A percentile compares a stretch with the other conserved stretches of the same genome.
Evolutionary conservation across 2,888 invertebrate genomes (phyloP).

Genomic region (Eupeodes luniger): DNA sequence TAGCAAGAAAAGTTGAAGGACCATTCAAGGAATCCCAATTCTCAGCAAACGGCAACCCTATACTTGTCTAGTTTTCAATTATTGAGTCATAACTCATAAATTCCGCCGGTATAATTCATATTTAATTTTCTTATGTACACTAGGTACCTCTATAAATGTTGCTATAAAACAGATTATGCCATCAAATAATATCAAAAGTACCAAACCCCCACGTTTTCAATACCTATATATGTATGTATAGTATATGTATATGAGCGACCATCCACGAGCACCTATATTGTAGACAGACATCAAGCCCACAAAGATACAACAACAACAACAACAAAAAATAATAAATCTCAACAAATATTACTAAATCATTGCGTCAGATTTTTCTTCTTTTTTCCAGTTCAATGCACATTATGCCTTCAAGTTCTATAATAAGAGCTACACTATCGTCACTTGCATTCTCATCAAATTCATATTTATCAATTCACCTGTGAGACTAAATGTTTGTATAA

Average conservation of each 20-base stretch:
- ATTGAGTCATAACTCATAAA: neutral
- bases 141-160: no score
- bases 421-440: no score
- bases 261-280: no score
- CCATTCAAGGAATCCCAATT: no score
- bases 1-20: no score
- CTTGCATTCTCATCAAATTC: no score
- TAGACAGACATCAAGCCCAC: neutral
- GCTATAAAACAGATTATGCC: no score
- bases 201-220: no score
- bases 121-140: neutral
- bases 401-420: neutral
- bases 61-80: no score
- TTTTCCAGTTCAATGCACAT: conserved; percentile 32
- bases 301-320: neutral
- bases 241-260: no score
- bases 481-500: neutral
- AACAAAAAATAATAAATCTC: conserved; percentile 52
- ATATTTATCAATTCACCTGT: conserved; percentile 18
- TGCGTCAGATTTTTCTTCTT: conserved; percentile 79
- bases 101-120: neutral
- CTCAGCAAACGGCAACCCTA: neutral
- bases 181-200: no score
- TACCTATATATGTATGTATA: no score
- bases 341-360: conserved; percentile 78